Evolutionary conservation across 2,113 vertebrate species (phyloP).

Genomic region (Channa maculata): DNA sequence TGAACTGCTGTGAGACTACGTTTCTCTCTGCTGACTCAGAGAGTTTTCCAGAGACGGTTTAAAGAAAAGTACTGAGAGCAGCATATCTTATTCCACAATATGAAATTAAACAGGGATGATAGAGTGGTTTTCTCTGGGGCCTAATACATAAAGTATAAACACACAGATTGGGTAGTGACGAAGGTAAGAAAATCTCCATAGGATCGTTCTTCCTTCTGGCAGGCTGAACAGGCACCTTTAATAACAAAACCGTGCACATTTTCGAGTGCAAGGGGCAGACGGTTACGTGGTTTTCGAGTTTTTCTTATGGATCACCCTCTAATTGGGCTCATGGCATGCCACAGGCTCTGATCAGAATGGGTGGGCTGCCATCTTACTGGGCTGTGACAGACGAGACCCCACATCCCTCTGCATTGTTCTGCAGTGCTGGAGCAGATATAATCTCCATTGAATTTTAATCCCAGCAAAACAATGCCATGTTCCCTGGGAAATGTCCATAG

Average conservation of each 20-base stretch:
- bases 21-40: slow-evolving; percentile 73
- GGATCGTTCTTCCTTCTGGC: slow-evolving; percentile 28
- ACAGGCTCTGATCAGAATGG: slow-evolving; percentile 79
- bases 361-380: slow-evolving; percentile 72
- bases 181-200: slow-evolving; percentile 40
- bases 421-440: slow-evolving; percentile 77
- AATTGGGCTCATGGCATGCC: slow-evolving; percentile 70
- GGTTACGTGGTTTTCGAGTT: slow-evolving; percentile 38
- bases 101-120: slow-evolving; percentile 60
- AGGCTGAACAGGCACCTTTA: slow-evolving; percentile 22
- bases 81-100: slow-evolving; percentile 65
- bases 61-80: slow-evolving; percentile 66
- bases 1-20: slow-evolving; percentile 36
- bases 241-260: slow-evolving; percentile 33
- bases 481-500: slow-evolving; percentile 70
- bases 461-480: slow-evolving; percentile 71
- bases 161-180: slow-evolving; percentile 21
- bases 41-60: slow-evolving; percentile 62
- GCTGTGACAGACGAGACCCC: slow-evolving; percentile 54
- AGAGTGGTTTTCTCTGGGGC: slow-evolving; percentile 51
- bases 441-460: slow-evolving; percentile 82
- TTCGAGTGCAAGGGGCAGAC: slow-evolving; percentile 23
- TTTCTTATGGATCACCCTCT: slow-evolving; percentile 64
- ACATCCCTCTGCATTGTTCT: slow-evolving; percentile 71
- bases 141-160: slow-evolving; percentile 57